Conservation (phyloP, 2,113 vertebrate species). For the Onychostruthus taczanowskii region DNA sequence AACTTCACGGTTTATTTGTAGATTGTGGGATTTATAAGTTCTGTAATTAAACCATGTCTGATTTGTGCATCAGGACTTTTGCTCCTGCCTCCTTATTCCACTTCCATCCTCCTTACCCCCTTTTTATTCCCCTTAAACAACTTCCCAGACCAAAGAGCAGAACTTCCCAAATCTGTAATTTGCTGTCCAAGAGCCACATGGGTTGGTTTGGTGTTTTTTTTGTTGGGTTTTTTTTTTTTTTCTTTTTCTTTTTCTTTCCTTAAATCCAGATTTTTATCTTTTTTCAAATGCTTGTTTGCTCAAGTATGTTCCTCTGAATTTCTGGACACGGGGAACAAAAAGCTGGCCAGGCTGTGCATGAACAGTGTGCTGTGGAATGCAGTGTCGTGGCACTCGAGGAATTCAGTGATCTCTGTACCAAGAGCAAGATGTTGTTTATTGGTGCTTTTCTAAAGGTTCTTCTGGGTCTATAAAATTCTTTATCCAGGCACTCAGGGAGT, state of each 20-base stretch:
- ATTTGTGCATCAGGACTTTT: not conserved
- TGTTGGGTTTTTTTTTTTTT: not conserved
- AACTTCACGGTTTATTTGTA: not conserved
- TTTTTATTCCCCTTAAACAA: not conserved
- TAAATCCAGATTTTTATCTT: not conserved
- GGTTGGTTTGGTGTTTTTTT: no score
- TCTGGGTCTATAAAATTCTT: not conserved
- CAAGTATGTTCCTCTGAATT: not conserved
- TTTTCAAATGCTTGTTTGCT: not conserved
- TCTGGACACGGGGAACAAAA: not conserved
- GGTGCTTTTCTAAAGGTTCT: not conserved
- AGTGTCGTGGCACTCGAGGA: constrained; percentile 61
- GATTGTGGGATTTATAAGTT: not conserved
- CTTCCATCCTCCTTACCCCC: not conserved
- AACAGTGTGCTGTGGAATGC: constrained; percentile 39
- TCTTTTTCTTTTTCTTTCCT: accelerated
- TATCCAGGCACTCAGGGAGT: accelerated
- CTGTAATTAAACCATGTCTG: not conserved
- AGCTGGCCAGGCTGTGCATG: constrained; percentile 12
- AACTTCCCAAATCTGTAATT: not conserved
- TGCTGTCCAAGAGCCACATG: not conserved
- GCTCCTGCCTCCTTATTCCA: not conserved
- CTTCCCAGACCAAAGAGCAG: not conserved
- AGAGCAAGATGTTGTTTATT: constrained; percentile 15
- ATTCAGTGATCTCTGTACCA: not conserved